A percentile compares a stretch with the other conserved stretches of the same genome.
Conservation (phyloP, 2,797 vertebrate species). For the Chiroxiphia lanceolata region DNA sequence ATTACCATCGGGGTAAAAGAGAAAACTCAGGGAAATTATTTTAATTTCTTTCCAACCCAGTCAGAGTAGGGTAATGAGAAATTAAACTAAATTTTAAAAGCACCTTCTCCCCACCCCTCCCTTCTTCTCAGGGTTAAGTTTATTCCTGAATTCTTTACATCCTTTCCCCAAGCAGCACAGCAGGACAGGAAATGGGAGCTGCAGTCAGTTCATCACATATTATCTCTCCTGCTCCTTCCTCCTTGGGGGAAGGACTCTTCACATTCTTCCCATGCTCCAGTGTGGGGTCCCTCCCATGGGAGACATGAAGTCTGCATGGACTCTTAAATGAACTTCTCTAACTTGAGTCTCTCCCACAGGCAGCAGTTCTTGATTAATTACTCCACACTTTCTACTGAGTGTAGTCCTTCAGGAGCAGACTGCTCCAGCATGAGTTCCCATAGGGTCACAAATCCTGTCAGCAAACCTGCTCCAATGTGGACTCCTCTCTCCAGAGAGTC, state of each 20-base stretch:
- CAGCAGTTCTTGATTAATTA: background rate
- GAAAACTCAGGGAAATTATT: background rate
- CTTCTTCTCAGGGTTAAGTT: background rate
- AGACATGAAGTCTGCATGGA: background rate
- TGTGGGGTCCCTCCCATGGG: background rate
- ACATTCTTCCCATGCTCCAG: background rate
- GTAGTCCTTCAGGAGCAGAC: background rate
- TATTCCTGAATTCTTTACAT: background rate
- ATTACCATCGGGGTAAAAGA: background rate
- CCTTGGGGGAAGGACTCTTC: background rate
- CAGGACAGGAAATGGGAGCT: background rate
- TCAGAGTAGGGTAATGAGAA: background rate
- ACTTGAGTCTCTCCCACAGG: background rate
- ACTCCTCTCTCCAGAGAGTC: background rate
- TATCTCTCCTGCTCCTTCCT: background rate
- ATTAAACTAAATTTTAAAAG: background rate
- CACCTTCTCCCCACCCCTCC: background rate
- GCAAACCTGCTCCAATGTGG: background rate
- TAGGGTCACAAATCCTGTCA: background rate
- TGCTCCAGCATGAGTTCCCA: background rate
- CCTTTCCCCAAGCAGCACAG: rapidly evolving
- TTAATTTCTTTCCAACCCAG: background rate
- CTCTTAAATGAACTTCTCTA: background rate
- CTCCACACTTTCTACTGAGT: background rate
- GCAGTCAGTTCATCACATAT: rapidly evolving